These are phyloP conservation scores for Mohoua ochrocephala DNA, from an alignment of 2,113 vertebrate genomes.

Conservation along the genomic window DNA sequence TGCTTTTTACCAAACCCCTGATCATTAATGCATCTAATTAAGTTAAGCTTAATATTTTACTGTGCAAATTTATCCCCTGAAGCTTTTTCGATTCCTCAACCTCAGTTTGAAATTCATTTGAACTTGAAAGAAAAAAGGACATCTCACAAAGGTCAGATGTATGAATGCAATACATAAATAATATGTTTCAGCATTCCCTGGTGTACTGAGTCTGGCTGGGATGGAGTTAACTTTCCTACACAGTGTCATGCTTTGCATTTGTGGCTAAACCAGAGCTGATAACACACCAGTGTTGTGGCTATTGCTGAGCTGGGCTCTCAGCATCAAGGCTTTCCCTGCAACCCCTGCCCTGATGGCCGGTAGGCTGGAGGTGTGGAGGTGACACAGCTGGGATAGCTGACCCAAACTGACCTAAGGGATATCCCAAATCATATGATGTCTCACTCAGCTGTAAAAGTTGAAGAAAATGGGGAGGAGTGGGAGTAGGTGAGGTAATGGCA, in stretches of 20 bases:
- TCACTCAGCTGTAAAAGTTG: neutral
- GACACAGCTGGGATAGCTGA: neutral
- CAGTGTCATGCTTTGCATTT: neutral
- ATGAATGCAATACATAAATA: neutral
- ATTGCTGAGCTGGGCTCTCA: accelerated
- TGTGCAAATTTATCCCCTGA: constrained; percentile 18
- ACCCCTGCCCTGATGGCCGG: accelerated
- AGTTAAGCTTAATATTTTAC: constrained; percentile 12
- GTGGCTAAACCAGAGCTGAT: neutral
- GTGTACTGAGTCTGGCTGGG: neutral
- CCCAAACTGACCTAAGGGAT: neutral
- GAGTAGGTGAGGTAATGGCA: neutral
- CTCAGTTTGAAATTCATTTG: neutral
- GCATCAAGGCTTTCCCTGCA: neutral
- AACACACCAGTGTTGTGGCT: neutral
- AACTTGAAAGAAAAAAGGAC: neutral
- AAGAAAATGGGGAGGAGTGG: neutral
- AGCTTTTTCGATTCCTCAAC: neutral
- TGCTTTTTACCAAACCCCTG: neutral
- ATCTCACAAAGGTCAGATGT: neutral
- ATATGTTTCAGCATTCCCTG: neutral
- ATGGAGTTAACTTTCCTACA: neutral
- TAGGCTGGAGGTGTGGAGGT: accelerated
- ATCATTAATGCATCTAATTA: constrained; percentile 41
- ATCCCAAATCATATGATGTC: accelerated